Conservation (phyloP, 2,797 vertebrate genomes). For the Naso thynnoides region DNA sequence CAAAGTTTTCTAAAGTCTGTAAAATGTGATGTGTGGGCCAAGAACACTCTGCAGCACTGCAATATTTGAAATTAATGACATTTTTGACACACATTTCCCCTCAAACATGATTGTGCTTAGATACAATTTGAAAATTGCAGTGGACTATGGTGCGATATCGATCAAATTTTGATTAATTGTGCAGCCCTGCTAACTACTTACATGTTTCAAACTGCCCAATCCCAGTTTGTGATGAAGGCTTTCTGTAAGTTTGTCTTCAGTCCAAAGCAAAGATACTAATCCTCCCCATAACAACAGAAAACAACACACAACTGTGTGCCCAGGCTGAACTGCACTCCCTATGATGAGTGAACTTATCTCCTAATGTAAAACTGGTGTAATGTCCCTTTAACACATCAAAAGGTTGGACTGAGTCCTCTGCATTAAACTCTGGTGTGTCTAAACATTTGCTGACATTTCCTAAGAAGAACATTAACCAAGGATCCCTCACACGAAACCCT, state of each 20-base stretch:
- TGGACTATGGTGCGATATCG: too few species aligned
- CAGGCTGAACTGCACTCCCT: background rate
- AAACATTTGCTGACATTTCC: slow-evolving; percentile 1
- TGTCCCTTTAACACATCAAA: background rate
- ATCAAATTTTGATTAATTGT: too few species aligned
- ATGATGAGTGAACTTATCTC: background rate
- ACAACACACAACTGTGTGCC: background rate
- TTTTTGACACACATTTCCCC: too few species aligned
- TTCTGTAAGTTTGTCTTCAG: background rate
- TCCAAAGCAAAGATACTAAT: background rate
- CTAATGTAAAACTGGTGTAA: slow-evolving; percentile 1
- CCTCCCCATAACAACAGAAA: background rate
- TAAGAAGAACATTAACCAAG: background rate
- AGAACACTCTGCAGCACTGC: too few species aligned
- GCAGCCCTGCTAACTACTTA: background rate
- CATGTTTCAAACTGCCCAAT: background rate
- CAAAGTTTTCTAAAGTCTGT: too few species aligned
- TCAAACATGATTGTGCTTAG: too few species aligned
- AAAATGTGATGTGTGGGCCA: too few species aligned
- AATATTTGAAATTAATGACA: too few species aligned
- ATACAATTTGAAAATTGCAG: too few species aligned
- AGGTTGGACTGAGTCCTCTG: background rate
- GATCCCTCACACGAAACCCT: background rate
- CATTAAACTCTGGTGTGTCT: slow-evolving; percentile 1
- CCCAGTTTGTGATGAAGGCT: slow-evolving; percentile 1